phyloP scores from a whole-genome alignment of 2,797 vertebrate genomes.

The Gambelia wislizenii region DNA sequence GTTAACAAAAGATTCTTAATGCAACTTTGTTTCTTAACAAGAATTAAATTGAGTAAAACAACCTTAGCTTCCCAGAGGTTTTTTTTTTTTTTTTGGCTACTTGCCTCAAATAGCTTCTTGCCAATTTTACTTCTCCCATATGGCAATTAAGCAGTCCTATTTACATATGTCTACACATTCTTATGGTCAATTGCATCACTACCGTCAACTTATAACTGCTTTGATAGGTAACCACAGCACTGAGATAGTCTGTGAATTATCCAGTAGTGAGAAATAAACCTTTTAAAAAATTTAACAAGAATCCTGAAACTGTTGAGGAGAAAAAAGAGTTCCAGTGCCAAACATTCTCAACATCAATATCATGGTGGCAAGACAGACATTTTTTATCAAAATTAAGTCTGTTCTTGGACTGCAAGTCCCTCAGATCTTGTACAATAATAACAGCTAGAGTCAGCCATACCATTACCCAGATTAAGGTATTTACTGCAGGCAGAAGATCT shows the following conservation, averaged over 20 bases:
- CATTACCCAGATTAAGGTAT: no score
- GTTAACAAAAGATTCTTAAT: background rate
- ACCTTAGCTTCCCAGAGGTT: background rate
- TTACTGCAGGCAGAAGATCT: no score
- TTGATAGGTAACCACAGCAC: background rate
- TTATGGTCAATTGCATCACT: background rate
- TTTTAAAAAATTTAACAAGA: no score
- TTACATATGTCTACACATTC: background rate
- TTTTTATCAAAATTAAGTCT: background rate
- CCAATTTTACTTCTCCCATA: background rate
- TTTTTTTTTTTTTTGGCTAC: background rate
- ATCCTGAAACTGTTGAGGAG: background rate
- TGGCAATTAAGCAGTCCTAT: background rate
- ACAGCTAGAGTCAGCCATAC: no score
- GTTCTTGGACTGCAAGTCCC: background rate
- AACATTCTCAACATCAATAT: background rate
- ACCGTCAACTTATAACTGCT: background rate
- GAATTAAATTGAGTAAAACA: background rate
- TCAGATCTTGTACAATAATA: no score
- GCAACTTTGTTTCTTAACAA: background rate
- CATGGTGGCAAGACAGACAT: background rate
- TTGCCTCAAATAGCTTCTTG: background rate
- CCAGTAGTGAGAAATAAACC: no score
- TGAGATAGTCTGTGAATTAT: background rate
- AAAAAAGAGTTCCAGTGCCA: background rate